phyloP scores from a whole-genome alignment of 2,888 invertebrate genomes.

The Nemapogon koenigi region DNA sequence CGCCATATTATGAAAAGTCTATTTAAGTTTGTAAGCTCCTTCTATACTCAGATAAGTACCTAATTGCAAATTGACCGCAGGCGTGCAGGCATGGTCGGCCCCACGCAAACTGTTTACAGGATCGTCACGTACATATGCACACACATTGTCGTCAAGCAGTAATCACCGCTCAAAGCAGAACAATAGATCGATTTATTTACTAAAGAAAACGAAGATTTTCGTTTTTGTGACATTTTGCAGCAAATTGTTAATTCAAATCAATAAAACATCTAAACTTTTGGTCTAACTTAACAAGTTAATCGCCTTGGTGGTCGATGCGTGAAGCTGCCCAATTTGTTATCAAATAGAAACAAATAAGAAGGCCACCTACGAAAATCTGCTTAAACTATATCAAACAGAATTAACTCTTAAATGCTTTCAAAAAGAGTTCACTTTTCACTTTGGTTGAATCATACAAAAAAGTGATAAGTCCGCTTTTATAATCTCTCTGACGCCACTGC shows the following conservation, averaged over 20 bases:
- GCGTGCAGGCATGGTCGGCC: constrained; percentile 27
- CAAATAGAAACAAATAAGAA: constrained; percentile 49
- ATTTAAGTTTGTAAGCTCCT: too few relatives aligned
- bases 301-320: too few relatives aligned
- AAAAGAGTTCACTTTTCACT: not conserved
- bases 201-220: too few relatives aligned
- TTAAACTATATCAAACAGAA: not conserved
- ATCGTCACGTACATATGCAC: constrained; percentile 52
- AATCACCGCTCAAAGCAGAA: too few relatives aligned
- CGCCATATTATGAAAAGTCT: too few relatives aligned
- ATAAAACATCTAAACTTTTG: too few relatives aligned
- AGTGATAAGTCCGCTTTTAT: constrained; percentile 54
- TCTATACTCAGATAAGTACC: too few relatives aligned
- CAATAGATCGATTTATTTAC: too few relatives aligned
- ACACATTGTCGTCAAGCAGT: constrained; percentile 63
- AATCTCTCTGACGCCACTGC: constrained; percentile 58
- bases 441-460: constrained; percentile 26
- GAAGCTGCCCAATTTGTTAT: too few relatives aligned
- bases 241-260: too few relatives aligned
- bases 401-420: not conserved
- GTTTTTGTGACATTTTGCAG: too few relatives aligned
- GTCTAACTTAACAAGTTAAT: too few relatives aligned
- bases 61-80: not conserved
- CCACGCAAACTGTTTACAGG: constrained; percentile 58
- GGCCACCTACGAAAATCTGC: constrained; percentile 34